Percentiles rank a stretch among this genome's conserved stretches.
phyloP scores from a whole-genome alignment of 2,888 invertebrate genomes.

The Oscheius myriophilus region DNA sequence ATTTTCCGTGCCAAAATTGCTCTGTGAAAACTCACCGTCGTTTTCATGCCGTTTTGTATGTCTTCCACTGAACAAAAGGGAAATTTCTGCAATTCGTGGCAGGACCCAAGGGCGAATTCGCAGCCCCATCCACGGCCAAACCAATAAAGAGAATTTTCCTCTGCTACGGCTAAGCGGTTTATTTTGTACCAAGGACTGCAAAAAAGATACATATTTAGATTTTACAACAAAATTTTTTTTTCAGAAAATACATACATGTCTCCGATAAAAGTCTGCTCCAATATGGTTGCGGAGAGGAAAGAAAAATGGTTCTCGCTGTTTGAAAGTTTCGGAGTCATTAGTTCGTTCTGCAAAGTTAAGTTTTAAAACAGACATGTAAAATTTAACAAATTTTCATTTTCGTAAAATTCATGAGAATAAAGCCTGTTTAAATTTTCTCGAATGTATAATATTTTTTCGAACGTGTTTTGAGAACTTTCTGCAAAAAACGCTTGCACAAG shows the following conservation, averaged over 20 bases:
- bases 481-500: too few species aligned
- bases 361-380: not conserved
- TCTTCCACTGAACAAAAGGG: too few species aligned
- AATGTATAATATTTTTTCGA: too few species aligned
- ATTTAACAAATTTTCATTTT: not conserved
- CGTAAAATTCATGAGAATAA: too few species aligned
- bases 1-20: too few species aligned
- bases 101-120: constrained; percentile 45
- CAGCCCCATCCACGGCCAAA: constrained; percentile 7
- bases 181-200: constrained; percentile 3
- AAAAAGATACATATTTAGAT: not conserved
- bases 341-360: constrained; percentile 15
- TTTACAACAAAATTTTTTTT: not conserved
- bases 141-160: not conserved
- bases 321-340: constrained; percentile 15
- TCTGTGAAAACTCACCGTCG: too few species aligned
- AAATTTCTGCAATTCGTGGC: constrained; percentile 34
- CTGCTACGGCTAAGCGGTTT: not conserved
- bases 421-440: too few species aligned
- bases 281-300: not conserved
- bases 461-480: too few species aligned
- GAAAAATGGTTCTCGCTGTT: constrained; percentile 2
- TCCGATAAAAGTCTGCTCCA: constrained; percentile 8
- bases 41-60: too few species aligned
- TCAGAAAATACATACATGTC: not conserved